phyloP scores from a whole-genome alignment of 2,113 vertebrate genomes.

The Rhea pennata region DNA sequence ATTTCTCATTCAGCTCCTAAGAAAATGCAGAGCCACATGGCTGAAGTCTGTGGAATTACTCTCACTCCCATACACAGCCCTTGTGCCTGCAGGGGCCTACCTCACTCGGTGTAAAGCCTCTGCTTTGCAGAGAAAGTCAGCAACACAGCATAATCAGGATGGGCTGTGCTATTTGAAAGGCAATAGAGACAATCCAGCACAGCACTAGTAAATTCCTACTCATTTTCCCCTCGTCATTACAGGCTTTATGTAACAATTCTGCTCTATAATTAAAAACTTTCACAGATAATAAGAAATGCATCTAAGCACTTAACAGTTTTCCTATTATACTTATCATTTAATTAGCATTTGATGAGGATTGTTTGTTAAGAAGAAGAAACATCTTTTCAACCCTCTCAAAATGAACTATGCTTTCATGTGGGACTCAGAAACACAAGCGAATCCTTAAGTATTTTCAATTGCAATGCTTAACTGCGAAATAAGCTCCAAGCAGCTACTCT shows the following conservation, averaged over 20 bases:
- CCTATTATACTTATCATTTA: conserved; percentile 49
- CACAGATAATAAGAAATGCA: conserved; percentile 34
- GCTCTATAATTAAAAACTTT: conserved; percentile 25
- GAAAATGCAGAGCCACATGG: neutral
- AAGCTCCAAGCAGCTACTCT: neutral
- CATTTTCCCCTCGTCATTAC: neutral
- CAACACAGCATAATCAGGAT: neutral
- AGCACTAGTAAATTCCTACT: neutral
- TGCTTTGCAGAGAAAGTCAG: neutral
- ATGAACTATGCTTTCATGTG: neutral
- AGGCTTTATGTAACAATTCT: neutral
- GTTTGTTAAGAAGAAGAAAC: conserved; percentile 32
- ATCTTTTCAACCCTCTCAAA: neutral
- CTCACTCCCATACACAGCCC: fast-evolving
- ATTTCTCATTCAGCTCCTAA: neutral
- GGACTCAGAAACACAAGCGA: neutral
- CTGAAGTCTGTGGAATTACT: neutral
- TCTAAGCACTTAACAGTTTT: conserved; percentile 42
- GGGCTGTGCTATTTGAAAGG: neutral
- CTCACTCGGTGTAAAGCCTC: neutral
- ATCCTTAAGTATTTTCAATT: neutral
- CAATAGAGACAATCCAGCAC: neutral
- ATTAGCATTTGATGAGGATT: conserved; percentile 50
- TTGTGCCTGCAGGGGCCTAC: neutral
- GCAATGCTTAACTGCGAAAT: fast-evolving